These are phyloP conservation scores for Celastrina argiolus DNA, from an alignment of 2,888 invertebrate species.

Conservation along the genomic window DNA sequence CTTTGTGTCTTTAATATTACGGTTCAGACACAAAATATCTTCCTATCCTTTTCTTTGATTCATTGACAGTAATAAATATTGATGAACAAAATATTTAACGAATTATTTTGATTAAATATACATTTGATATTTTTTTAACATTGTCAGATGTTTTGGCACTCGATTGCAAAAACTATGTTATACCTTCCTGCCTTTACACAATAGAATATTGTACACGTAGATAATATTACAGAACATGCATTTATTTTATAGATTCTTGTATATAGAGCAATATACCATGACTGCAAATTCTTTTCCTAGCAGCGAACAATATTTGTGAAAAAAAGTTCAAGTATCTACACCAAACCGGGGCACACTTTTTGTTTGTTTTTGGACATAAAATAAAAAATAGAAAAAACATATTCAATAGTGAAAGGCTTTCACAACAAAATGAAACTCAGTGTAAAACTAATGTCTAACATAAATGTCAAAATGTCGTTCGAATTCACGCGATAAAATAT, in stretches of 20 bases:
- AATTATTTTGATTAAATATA: no score
- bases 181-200: no score
- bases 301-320: neutral
- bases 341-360: neutral
- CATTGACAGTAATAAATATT: neutral
- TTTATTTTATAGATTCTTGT: neutral
- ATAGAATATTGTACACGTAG: neutral
- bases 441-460: conserved; percentile 14
- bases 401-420: conserved; percentile 11
- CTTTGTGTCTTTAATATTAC: neutral
- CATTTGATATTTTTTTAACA: no score
- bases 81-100: no score
- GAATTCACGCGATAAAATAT: conserved; percentile 11
- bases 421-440: conserved; percentile 13
- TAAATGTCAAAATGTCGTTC: conserved; percentile 9
- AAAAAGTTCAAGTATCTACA: neutral
- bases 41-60: no score
- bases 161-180: no score
- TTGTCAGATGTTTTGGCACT: no score
- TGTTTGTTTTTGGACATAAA: neutral
- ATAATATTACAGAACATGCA: neutral
- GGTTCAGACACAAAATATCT: no score
- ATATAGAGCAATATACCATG: neutral
- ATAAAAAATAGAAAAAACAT: neutral
- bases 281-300: neutral